Evolutionary conservation across 2,113 vertebrate genomes (phyloP).

Genomic region (Peromyscus maniculatus): DNA sequence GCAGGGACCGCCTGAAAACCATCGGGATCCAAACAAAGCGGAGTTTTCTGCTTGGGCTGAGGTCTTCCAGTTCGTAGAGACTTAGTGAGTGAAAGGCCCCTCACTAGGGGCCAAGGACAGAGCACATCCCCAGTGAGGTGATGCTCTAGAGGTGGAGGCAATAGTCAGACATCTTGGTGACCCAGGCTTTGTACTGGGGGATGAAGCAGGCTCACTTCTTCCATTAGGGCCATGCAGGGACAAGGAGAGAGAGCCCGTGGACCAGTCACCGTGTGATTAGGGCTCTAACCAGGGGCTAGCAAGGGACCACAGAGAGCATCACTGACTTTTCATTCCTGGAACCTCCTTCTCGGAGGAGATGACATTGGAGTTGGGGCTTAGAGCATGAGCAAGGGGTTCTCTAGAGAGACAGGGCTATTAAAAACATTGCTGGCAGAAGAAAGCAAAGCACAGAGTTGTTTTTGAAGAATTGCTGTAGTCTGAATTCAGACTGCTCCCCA

Average conservation of each 20-base stretch:
- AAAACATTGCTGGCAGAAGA: conserved; percentile 22
- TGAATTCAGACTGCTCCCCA: neutral
- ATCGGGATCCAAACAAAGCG: neutral
- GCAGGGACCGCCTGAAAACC: neutral
- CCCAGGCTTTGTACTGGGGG: neutral
- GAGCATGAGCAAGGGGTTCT: neutral
- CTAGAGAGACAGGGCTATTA: neutral
- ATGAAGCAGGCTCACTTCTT: neutral
- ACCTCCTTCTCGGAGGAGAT: neutral
- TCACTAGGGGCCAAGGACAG: neutral
- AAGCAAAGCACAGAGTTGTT: neutral
- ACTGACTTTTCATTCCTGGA: conserved; percentile 1
- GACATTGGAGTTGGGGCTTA: conserved; percentile 6
- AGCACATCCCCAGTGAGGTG: too few species aligned
- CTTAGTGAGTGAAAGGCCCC: neutral
- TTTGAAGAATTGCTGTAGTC: neutral
- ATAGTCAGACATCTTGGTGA: neutral
- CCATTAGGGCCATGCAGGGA: neutral
- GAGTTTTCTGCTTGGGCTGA: neutral
- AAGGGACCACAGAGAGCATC: neutral
- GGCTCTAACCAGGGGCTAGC: neutral
- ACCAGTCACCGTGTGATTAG: neutral
- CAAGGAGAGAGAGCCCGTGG: neutral
- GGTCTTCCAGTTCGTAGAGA: neutral
- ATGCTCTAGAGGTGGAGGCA: neutral